Conservation (phyloP, 2,888 invertebrate genomes). For the Trichopria drosophilae region DNA sequence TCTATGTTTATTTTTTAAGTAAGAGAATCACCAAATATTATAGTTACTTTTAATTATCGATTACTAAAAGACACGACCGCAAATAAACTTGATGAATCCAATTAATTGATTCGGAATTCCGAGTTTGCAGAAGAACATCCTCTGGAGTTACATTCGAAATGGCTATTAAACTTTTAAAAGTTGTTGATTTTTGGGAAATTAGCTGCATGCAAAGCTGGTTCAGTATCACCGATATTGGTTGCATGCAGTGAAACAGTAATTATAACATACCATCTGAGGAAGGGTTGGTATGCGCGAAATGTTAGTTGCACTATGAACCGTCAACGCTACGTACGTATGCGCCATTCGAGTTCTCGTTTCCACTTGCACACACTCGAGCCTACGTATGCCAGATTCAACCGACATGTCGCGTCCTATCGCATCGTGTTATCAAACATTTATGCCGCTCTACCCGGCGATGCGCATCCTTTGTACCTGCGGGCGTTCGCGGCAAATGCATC, state of each 20-base stretch:
- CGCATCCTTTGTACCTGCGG: slow-evolving; percentile 9
- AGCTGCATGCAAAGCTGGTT: too few relatives aligned
- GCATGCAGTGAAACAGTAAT: slow-evolving; percentile 43
- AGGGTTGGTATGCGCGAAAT: slow-evolving; percentile 42
- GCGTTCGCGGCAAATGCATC: too few relatives aligned
- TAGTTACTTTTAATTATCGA: too few relatives aligned
- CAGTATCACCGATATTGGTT: slow-evolving; percentile 44
- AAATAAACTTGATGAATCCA: too few relatives aligned
- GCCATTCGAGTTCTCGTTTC: slow-evolving; percentile 4
- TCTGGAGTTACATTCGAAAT: too few relatives aligned
- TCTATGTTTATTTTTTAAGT: too few relatives aligned
- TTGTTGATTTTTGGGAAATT: too few relatives aligned
- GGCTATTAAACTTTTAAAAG: too few relatives aligned
- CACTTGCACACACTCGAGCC: not conserved
- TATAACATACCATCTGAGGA: slow-evolving; percentile 48
- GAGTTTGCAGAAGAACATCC: too few relatives aligned
- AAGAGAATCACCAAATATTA: too few relatives aligned
- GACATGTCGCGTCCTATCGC: slow-evolving; percentile 23
- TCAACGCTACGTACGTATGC: slow-evolving; percentile 6
- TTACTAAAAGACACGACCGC: too few relatives aligned
- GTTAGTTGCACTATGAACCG: slow-evolving; percentile 16
- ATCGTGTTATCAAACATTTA: slow-evolving; percentile 43
- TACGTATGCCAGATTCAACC: not conserved
- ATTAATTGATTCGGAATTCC: too few relatives aligned
- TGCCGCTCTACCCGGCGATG: slow-evolving; percentile 24